Evolutionary conservation across 2,113 vertebrate species (phyloP).

Genomic region (Rhegmatorhina hoffmannsi): DNA sequence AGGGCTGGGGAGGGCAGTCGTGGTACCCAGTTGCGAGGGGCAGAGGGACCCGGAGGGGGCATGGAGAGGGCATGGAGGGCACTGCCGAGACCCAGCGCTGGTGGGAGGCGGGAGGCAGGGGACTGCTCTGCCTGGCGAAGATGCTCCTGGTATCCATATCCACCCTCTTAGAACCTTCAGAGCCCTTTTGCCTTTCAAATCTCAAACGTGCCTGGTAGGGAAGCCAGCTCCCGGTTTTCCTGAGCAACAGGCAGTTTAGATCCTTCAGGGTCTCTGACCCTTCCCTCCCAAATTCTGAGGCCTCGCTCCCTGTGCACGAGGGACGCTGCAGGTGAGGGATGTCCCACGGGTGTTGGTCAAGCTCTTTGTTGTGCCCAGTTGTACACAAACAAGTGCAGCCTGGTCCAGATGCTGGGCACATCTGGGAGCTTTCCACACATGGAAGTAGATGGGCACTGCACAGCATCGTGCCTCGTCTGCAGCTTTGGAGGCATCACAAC

Average conservation of each 20-base stretch:
- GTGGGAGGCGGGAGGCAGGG: not conserved
- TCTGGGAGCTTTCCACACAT: not conserved
- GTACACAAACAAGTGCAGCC: not conserved
- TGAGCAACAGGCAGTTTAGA: not conserved
- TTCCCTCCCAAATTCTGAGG: not conserved
- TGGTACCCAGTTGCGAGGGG: not conserved
- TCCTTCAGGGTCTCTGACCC: not conserved
- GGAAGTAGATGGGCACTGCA: not conserved
- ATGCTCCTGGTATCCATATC: not conserved
- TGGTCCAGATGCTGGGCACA: not conserved
- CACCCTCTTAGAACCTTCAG: not conserved
- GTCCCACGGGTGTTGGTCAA: not conserved
- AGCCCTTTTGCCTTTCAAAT: not conserved
- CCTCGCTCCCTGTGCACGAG: not conserved
- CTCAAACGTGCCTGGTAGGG: no score
- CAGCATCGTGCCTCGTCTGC: not conserved
- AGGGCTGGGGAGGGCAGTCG: rapidly evolving
- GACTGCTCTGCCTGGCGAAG: not conserved
- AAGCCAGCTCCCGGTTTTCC: not conserved
- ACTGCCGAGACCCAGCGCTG: not conserved
- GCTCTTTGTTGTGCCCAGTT: rapidly evolving
- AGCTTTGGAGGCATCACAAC: not conserved
- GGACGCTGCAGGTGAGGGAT: not conserved
- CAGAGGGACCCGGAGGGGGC: not conserved
- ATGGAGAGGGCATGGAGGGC: rapidly evolving